These are phyloP conservation scores for Eurystomus glaucurus DNA, from an alignment of 2,797 vertebrate species.

Conservation along the genomic window DNA sequence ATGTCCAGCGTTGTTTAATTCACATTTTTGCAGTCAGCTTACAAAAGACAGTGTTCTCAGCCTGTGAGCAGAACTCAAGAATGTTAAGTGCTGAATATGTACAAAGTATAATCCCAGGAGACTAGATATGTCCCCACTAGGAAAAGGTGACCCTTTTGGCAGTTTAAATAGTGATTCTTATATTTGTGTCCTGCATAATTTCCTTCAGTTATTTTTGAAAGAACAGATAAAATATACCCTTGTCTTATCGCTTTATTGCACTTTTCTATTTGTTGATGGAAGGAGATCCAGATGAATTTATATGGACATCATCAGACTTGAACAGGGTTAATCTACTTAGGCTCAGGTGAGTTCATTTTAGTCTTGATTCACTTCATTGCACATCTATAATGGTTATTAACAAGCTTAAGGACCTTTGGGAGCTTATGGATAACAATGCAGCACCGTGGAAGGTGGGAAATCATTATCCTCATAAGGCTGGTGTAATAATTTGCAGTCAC, in stretches of 20 bases:
- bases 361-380: constrained; percentile 95
- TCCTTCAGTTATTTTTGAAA: constrained; percentile 13
- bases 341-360: constrained; percentile 99
- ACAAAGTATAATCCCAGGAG: neutral
- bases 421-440: constrained; percentile 92
- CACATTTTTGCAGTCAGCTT: neutral
- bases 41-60: neutral
- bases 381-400: constrained; percentile 99
- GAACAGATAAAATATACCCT: neutral
- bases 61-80: neutral
- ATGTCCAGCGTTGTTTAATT: neutral
- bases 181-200: neutral
- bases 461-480: constrained; percentile 96
- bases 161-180: neutral
- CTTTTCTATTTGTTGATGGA: constrained; percentile 74
- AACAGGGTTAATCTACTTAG: constrained; percentile 95
- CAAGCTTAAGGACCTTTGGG: constrained; percentile 97
- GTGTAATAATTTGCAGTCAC: constrained; percentile 91
- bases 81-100: neutral
- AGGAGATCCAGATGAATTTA: constrained; percentile 86
- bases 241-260: neutral
- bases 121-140: neutral
- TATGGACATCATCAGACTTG: constrained; percentile 76
- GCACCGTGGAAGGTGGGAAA: constrained; percentile 86
- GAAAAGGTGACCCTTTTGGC: constrained; percentile 18